Evolutionary conservation across 2,797 vertebrate species (phyloP).

Genomic region (Peromyscus nudipes): DNA sequence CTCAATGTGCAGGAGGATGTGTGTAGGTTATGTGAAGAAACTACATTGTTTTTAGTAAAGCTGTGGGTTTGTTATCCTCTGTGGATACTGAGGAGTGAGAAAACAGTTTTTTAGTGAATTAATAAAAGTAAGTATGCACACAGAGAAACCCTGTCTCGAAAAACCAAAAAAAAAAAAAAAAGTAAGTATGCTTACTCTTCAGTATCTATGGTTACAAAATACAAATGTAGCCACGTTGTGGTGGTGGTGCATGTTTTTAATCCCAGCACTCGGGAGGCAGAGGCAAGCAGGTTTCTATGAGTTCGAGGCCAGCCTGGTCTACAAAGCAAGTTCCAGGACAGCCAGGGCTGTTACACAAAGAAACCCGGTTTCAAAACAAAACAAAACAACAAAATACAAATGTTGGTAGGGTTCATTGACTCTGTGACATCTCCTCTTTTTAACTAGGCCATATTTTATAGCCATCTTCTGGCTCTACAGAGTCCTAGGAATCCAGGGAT

Average conservation of each 20-base stretch:
- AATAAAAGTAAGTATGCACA: not conserved
- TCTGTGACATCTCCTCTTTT: constrained; percentile 27
- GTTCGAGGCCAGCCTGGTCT: not conserved
- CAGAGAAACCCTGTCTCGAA: too few species aligned
- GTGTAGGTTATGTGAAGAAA: not conserved
- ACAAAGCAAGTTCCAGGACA: not conserved
- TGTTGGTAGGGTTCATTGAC: not conserved
- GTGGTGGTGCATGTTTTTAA: not conserved
- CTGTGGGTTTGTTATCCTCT: not conserved
- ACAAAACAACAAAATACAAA: not conserved
- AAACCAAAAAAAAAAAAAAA: too few species aligned
- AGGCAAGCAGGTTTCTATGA: not conserved
- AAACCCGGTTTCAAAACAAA: not conserved
- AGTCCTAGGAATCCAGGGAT: constrained; percentile 21
- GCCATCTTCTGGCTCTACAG: constrained; percentile 26
- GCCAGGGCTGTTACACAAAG: not conserved
- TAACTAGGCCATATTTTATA: constrained; percentile 53
- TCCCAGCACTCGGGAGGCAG: not conserved
- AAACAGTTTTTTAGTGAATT: not conserved
- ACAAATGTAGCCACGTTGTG: not conserved
- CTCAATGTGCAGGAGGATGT: not conserved
- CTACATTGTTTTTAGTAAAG: not conserved
- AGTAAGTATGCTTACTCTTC: not conserved
- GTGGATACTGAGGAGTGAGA: not conserved
- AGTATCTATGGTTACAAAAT: not conserved